A percentile compares a stretch with the other conserved stretches of the same genome.
These are phyloP conservation scores for Ennomos quercinarius DNA, from an alignment of 2,888 invertebrate genomes.

Conservation along the genomic window DNA sequence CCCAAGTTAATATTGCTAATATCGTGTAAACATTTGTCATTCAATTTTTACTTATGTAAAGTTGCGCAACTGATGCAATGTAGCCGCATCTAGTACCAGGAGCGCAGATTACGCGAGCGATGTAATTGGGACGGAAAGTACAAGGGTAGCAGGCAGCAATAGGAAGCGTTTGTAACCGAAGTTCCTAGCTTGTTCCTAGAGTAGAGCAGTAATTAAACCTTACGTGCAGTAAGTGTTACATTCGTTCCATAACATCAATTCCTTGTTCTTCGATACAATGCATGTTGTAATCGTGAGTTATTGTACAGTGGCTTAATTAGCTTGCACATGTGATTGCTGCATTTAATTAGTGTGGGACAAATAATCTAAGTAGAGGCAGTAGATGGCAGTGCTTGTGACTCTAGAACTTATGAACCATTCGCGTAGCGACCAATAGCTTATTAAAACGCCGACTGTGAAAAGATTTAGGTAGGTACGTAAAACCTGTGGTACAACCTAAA, in stretches of 20 bases:
- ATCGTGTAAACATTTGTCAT: slow-evolving; percentile 40
- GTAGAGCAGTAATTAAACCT: slow-evolving; percentile 48
- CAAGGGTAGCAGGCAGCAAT: slow-evolving; percentile 34
- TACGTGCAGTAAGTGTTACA: slow-evolving; percentile 71
- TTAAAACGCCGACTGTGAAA: no score
- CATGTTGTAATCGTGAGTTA: slow-evolving; percentile 53
- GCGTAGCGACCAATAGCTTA: no score
- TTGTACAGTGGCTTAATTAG: slow-evolving; percentile 37
- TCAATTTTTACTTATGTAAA: slow-evolving; percentile 33
- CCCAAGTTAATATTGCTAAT: slow-evolving; percentile 63
- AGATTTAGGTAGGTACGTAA: no score
- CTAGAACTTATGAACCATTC: no score
- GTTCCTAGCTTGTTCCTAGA: slow-evolving; percentile 16
- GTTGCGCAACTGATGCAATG: slow-evolving; percentile 27
- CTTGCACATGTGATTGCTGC: slow-evolving; percentile 30
- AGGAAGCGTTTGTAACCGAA: slow-evolving; percentile 26
- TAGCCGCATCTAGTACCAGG: slow-evolving; percentile 40
- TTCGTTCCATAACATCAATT: slow-evolving; percentile 78
- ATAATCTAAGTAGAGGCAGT: neutral
- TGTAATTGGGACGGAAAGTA: slow-evolving; percentile 24
- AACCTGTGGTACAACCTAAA: no score
- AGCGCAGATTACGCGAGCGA: slow-evolving; percentile 19
- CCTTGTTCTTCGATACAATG: slow-evolving; percentile 51
- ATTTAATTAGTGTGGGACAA: slow-evolving; percentile 14
- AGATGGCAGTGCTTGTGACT: no score